Base-by-base conservation (phyloP, 1,140 invertebrate genomes). In the Leguminivora glycinivorella region DNA sequence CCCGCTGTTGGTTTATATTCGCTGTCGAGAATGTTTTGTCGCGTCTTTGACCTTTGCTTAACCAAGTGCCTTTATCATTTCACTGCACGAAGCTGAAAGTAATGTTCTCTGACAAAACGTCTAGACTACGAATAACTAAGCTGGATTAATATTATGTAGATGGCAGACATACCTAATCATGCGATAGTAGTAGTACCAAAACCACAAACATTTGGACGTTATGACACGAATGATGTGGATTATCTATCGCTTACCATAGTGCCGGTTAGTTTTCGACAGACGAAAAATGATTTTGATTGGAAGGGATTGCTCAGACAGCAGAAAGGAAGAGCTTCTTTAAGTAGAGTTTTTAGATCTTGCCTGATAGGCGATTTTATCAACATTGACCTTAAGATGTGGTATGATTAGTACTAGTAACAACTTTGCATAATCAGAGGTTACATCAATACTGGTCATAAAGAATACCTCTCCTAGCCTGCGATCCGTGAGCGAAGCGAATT, bases 201-300 rank as follows among this genome's bases (percentile, higher is more conserved):
- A 47, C 43, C 43, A 47, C 43, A 47, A 47, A 47, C n/a, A 47
- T 6, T 14, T 47, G 43, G n/a, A 47, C 43, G n/a, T 47, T 47
- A n/a, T 47, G 43, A n/a, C 43, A 47, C n/a, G 14, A 47, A 7
- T n/a, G 7, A 5, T 47, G 43, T 1, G 14, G 43, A n/a, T 17
- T 47, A 10, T 47, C 17, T 47, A 17, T 47, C 0, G 14, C 43
- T 47, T 47, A 47, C 43, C 34, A 3, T n/a, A 38, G 34, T 38
- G 10, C 9, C 34, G 12, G 34, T 14, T 9, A 12, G 34, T 34
- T 6, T 34, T 34, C 4, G 5, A 29, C 26, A 5, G 26, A 29
- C 26, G 26, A 29, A 29, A 2, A 29, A 29, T 29, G 26, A 3
- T 29, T 29, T 29, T 2, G 26, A 3, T 29, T 2, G 26, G 26